phyloP scores from a whole-genome alignment of 1,140 invertebrate genomes.

The Zaprionus camerounensis region DNA sequence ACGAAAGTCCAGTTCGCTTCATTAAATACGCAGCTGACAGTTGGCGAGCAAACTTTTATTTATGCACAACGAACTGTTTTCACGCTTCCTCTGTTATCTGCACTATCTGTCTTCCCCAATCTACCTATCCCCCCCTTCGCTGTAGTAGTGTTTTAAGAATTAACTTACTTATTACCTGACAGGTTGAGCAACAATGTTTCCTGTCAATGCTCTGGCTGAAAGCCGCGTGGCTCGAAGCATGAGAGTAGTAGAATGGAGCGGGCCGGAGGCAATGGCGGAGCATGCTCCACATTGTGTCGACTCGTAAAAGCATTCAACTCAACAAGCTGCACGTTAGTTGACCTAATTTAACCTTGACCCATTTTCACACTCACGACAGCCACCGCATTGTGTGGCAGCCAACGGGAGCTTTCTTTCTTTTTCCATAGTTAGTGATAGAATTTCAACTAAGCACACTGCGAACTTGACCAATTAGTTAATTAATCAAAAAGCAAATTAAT shows the following conservation, averaged over 20 bases:
- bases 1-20: not conserved
- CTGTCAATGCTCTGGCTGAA: conserved; percentile 68
- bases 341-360: conserved; percentile 78
- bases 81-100: conserved; percentile 1
- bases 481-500: conserved; percentile 10
- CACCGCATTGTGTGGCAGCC: conserved; percentile 6
- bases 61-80: conserved; percentile 40
- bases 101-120: not conserved
- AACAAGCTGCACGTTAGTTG: conserved; percentile 67
- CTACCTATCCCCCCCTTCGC: not conserved
- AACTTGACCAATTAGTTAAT: conserved; percentile 28
- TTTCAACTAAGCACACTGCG: conserved; percentile 27
- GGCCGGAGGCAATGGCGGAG: not conserved
- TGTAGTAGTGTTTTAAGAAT: conserved; percentile 32
- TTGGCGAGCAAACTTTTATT: conserved; percentile 10
- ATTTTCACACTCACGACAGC: conserved; percentile 43
- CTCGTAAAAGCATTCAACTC: conserved; percentile 71
- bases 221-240: conserved; percentile 30
- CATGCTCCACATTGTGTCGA: not conserved
- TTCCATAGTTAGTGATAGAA: conserved; percentile 19
- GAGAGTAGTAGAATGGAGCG: too few relatives aligned
- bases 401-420: conserved; percentile 11
- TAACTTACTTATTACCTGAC: conserved; percentile 71
- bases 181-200: conserved; percentile 61
- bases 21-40: conserved; percentile 11